A percentile compares a stretch with the other conserved stretches of the same genome.
phyloP scores from a whole-genome alignment of 2,888 invertebrate species.

The Aspidapion aeneum region DNA sequence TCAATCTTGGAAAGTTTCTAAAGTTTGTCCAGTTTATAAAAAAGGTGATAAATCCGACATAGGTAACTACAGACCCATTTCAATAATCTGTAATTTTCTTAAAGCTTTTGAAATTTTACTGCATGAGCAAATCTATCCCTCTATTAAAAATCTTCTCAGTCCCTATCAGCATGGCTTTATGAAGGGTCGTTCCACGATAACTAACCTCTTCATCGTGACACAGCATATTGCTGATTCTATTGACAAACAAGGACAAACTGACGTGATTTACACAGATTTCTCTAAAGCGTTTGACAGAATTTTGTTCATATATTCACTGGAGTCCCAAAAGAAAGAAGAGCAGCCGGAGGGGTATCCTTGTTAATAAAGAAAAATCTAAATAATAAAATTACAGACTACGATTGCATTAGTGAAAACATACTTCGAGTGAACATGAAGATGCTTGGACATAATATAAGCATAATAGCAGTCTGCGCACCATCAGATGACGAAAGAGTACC shows the following conservation, averaged over 20 bases:
- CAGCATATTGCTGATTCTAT: neutral
- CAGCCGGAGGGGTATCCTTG: too few relatives aligned
- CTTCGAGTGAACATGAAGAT: too few relatives aligned
- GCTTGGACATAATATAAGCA: too few relatives aligned
- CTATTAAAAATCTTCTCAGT: neutral
- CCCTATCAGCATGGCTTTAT: neutral
- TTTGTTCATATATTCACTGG: too few relatives aligned
- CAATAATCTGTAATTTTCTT: neutral
- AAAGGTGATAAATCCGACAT: neutral
- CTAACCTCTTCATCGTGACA: neutral
- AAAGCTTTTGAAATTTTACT: neutral
- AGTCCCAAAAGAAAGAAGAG: too few relatives aligned
- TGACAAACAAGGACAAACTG: neutral
- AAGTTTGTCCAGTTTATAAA: neutral
- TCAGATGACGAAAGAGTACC: too few relatives aligned
- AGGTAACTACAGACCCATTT: neutral
- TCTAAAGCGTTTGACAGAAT: neutral
- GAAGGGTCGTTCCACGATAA: neutral
- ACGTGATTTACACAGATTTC: neutral
- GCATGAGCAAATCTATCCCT: neutral
- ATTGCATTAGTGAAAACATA: too few relatives aligned
- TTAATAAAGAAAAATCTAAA: too few relatives aligned
- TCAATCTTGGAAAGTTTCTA: neutral
- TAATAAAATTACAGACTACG: too few relatives aligned
- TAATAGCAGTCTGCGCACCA: too few relatives aligned